Conservation (phyloP, 1,140 invertebrate species). For the Drosophila sulfurigaster region DNA sequence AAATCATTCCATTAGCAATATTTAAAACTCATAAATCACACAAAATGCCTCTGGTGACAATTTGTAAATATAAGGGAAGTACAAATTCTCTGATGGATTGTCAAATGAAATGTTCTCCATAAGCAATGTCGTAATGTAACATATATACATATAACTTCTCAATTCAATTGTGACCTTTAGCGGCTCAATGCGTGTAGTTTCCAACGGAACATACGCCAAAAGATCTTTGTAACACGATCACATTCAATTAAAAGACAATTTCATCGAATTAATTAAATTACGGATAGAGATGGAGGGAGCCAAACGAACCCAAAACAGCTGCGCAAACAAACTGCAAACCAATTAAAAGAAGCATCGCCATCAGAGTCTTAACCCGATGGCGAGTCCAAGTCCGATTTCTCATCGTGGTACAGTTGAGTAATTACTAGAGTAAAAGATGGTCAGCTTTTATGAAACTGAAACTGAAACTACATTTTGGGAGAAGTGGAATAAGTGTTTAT, state of each 20-base stretch:
- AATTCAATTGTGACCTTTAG: constrained; percentile 28
- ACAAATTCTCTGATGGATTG: not conserved
- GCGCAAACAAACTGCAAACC: constrained; percentile 78
- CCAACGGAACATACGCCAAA: constrained; percentile 31
- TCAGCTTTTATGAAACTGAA: not conserved
- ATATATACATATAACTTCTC: constrained; percentile 3
- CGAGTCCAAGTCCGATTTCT: not conserved
- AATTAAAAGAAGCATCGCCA: constrained; percentile 56
- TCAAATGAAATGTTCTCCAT: not conserved
- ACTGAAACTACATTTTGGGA: constrained; percentile 6
- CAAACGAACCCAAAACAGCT: constrained; percentile 49
- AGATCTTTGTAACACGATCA: constrained; percentile 56
- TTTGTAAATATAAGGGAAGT: constrained; percentile 6
- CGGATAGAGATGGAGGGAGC: constrained; percentile 42
- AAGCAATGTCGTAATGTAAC: not conserved
- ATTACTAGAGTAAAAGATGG: not conserved
- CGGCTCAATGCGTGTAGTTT: constrained; percentile 12
- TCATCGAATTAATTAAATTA: constrained; percentile 81
- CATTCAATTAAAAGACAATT: constrained; percentile 82
- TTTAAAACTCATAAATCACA: constrained; percentile 7
- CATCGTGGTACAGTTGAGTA: constrained; percentile 34
- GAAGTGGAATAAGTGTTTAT: constrained; percentile 8
- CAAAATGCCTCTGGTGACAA: not conserved
- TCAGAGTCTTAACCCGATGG: not conserved
- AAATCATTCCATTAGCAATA: not conserved